Conservation (phyloP, 2,888 invertebrate genomes). For the Antheraea yamamai region DNA sequence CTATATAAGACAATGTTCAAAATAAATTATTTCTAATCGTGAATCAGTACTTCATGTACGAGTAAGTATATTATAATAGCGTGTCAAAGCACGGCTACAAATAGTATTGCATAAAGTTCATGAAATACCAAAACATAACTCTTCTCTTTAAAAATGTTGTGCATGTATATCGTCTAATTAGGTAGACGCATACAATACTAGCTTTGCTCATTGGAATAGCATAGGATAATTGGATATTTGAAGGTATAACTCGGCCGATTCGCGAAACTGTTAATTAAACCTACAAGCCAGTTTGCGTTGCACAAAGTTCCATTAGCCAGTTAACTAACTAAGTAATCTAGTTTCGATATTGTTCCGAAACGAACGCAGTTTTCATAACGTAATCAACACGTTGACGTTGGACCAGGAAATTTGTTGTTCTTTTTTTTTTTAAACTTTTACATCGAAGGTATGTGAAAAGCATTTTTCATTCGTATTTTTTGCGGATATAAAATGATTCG, state of each 20-base stretch:
- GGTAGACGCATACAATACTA: background rate
- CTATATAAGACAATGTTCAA: no score
- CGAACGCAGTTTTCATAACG: background rate
- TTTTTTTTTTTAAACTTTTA: background rate
- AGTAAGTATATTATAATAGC: no score
- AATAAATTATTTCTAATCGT: background rate
- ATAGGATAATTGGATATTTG: background rate
- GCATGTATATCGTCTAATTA: background rate
- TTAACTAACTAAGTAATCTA: background rate
- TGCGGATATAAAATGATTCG: no score
- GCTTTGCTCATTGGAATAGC: no score
- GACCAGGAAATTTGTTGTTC: background rate
- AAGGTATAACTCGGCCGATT: background rate
- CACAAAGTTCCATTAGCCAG: background rate
- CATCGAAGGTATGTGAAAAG: background rate
- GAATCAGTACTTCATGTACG: no score
- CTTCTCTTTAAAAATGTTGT: background rate
- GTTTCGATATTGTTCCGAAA: background rate
- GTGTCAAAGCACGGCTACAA: background rate
- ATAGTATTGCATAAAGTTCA: background rate
- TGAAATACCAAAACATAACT: background rate
- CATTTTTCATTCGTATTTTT: no score
- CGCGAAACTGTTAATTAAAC: constrained; percentile 4
- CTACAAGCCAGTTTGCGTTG: constrained; percentile 8
- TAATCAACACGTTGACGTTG: background rate